A percentile compares a stretch with the other conserved stretches of the same genome.
These are phyloP conservation scores for Telenomus remus DNA, from an alignment of 1,140 invertebrate genomes.

Conservation along the genomic window DNA sequence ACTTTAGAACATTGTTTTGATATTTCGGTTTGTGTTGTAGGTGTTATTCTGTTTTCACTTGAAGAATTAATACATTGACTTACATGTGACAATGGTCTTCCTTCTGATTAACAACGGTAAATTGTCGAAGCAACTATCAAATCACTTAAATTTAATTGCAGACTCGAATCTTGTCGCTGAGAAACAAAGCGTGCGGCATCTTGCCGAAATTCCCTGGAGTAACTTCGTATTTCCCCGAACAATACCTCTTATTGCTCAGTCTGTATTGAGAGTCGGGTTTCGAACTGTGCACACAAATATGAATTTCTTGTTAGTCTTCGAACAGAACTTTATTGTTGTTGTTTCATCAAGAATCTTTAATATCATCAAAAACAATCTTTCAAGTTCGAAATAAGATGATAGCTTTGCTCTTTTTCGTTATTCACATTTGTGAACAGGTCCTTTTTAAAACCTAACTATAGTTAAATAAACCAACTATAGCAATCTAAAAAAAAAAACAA, in stretches of 20 bases:
- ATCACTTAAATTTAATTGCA: constrained; percentile 50
- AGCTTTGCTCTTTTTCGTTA: too few species aligned
- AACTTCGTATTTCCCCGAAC: constrained; percentile 37
- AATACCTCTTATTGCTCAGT: constrained; percentile 30
- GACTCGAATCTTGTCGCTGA: constrained; percentile 32
- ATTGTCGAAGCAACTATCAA: constrained; percentile 47
- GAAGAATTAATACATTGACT: constrained; percentile 18
- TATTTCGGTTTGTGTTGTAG: background rate
- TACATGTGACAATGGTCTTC: constrained; percentile 38
- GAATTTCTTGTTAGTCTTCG: constrained; percentile 1
- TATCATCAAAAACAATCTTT: background rate
- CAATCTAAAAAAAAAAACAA: too few species aligned
- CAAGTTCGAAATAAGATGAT: too few species aligned
- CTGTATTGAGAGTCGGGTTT: constrained; percentile 25
- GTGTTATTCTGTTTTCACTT: constrained; percentile 3
- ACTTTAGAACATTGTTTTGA: too few species aligned
- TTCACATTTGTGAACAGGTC: too few species aligned
- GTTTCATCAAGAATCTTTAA: background rate
- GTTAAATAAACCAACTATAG: too few species aligned
- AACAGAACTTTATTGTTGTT: background rate
- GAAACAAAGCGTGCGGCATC: constrained; percentile 44
- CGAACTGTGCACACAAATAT: constrained; percentile 18
- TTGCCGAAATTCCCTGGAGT: constrained; percentile 38
- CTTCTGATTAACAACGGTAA: constrained; percentile 36
- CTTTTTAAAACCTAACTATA: too few species aligned